Evolutionary conservation across 2,888 invertebrate genomes (phyloP), one percentile per base, ranked within the genome.

Genomic region (Acrocera orbiculus): DNA sequence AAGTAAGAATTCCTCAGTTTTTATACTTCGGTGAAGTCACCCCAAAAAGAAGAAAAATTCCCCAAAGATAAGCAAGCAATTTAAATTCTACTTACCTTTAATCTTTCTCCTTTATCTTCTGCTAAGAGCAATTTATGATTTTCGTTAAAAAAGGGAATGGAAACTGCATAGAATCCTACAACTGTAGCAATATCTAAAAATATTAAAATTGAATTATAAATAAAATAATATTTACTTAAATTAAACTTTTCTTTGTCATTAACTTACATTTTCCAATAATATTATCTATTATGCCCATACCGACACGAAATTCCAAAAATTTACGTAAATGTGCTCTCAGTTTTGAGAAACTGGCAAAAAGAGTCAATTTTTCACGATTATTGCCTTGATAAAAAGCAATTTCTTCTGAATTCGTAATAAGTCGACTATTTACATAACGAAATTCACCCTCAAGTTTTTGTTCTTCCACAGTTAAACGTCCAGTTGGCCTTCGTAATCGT

Each of bases 401-500:
- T 61, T 98, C 98, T 60, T 98, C 96, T 1, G 93, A 85, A 59
- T 96, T 93, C 0, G 93, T 92, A 39, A 98, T 96, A 19, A 98
- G 67, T 32, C 96, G 68, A 3, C 95, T 87, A 59, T 98, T 92
- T 20, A 95, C 90, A 53, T 89, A 95, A 53, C 96, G 72, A 62
- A 89, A 95, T 66, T 98, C 95, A 34, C 96, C 98, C 64, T 98
- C 98, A n/a, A 95, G 63, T 55, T 86, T 85, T 59, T 96, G 96
- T 57, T 98, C 96, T 40, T 74, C 74, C 1, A 92, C 86, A 0
- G 96, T 96, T 64, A 96, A 68, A 16, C 54, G 53, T 8, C 83
- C 89, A 40, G 89, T 82, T 0, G 95, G 95, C 46, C 77, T 73
- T 42, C 95, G 69, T 35, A 93, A 62, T 49, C 82, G 76, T 1